These are phyloP conservation scores for Homarus gammarus DNA, from an alignment of 2,888 invertebrate species.

Conservation along the genomic window DNA sequence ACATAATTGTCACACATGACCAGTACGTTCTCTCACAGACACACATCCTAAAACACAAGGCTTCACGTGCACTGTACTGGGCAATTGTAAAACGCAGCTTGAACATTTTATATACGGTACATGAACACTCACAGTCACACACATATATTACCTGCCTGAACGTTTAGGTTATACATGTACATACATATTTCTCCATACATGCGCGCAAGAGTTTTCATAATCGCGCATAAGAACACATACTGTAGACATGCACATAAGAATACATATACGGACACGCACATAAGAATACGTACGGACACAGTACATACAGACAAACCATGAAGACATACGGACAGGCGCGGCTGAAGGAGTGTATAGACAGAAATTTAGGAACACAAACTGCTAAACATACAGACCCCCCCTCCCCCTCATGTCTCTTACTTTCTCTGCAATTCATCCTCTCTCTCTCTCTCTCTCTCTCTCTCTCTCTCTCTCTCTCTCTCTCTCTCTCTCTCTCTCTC, in stretches of 20 bases:
- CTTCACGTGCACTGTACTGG: too few relatives aligned
- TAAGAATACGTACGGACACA: neutral
- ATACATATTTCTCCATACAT: neutral
- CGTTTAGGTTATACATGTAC: too few relatives aligned
- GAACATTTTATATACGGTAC: too few relatives aligned
- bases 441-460: slow-evolving; percentile 22
- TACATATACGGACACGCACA: neutral
- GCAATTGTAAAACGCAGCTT: too few relatives aligned
- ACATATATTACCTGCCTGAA: neutral
- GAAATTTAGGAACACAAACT: too few relatives aligned
- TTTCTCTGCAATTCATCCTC: too few relatives aligned
- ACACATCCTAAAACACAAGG: neutral
- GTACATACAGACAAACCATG: neutral
- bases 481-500: neutral
- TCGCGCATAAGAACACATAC: neutral
- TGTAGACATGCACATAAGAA: too few relatives aligned
- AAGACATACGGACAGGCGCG: too few relatives aligned
- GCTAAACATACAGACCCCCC: too few relatives aligned
- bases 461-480: slow-evolving; percentile 1
- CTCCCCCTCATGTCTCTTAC: neutral
- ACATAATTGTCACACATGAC: too few relatives aligned
- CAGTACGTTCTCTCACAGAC: too few relatives aligned
- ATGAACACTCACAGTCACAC: neutral
- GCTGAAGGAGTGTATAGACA: too few relatives aligned
- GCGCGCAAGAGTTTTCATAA: neutral